These are phyloP conservation scores for Sternarchorhynchus goeldii DNA, from an alignment of 2,797 vertebrate species.

Conservation along the genomic window DNA sequence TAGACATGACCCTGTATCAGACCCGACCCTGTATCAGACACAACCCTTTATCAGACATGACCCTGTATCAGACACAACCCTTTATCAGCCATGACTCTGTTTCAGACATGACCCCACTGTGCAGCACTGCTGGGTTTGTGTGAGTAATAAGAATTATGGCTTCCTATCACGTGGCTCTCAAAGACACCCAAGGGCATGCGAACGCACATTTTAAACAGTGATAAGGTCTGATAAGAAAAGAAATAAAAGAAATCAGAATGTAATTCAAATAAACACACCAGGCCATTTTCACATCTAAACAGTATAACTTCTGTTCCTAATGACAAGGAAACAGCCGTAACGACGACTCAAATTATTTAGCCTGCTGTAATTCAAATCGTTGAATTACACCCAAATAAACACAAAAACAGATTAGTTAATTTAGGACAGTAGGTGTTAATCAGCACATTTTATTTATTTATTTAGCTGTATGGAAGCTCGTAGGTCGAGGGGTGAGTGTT, in stretches of 20 bases:
- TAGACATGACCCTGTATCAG: no score
- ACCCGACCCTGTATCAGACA: no score
- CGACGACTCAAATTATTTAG: no score
- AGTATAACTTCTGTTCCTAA: not conserved
- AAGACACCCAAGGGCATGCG: conserved; percentile 3
- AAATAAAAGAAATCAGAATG: conserved; percentile 12
- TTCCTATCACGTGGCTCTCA: no score
- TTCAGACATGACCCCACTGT: not conserved
- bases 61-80: no score
- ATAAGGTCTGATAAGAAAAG: conserved; percentile 23
- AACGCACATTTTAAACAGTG: conserved; percentile 10
- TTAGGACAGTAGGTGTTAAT: no score
- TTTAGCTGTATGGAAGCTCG: no score
- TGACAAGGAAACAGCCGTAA: not conserved
- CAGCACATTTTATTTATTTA: no score
- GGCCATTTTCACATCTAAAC: not conserved
- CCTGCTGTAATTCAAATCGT: no score
- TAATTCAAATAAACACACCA: conserved; percentile 26
- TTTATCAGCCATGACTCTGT: no score
- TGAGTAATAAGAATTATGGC: conserved; percentile 24
- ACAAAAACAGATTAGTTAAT: not conserved
- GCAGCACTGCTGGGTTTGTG: conserved; percentile 31
- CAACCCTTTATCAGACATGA: no score
- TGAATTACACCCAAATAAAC: not conserved
- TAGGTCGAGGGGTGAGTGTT: no score